Percentiles rank a stretch among this genome's conserved stretches.
phyloP scores from a whole-genome alignment of 2,113 vertebrate genomes.

The Oryzias curvinotus region DNA sequence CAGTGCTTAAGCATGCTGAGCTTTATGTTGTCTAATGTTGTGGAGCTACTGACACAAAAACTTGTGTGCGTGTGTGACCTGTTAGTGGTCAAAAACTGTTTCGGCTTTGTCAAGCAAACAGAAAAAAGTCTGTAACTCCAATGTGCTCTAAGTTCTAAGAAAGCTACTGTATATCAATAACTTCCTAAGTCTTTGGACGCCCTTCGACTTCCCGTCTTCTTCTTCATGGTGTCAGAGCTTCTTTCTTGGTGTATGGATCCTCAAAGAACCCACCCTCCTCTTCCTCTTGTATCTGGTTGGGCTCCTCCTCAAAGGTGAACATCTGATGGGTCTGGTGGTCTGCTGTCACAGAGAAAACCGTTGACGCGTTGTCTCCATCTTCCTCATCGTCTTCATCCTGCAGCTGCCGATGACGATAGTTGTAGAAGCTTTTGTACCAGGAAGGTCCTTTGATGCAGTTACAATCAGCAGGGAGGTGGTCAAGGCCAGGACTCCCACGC shows the following conservation, averaged over 20 bases:
- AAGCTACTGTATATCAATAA: no score
- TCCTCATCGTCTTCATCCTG: conserved; percentile 70
- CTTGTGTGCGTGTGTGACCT: no score
- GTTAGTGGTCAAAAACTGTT: no score
- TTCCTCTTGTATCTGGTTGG: conserved; percentile 37
- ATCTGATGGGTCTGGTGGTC: conserved; percentile 43
- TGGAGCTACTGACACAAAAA: no score
- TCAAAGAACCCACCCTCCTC: conserved; percentile 84
- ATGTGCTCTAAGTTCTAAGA: neutral
- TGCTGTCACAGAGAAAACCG: conserved; percentile 60
- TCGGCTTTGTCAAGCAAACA: no score
- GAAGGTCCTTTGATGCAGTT: conserved; percentile 83
- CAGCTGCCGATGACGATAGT: conserved; percentile 84
- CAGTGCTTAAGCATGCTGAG: no score
- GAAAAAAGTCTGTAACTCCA: no score
- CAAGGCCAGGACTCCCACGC: conserved; percentile 77
- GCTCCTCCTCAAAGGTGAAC: conserved; percentile 57
- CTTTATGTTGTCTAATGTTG: no score
- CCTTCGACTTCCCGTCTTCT: neutral
- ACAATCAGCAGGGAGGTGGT: conserved; percentile 79
- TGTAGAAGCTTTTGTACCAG: conserved; percentile 83
- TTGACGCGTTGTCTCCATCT: conserved; percentile 11
- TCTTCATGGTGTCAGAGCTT: conserved; percentile 41
- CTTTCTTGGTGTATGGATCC: conserved; percentile 84
- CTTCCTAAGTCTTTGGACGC: neutral